These are phyloP conservation scores for Dryobotodes eremita DNA, from an alignment of 2,888 invertebrate genomes.

Conservation along the genomic window DNA sequence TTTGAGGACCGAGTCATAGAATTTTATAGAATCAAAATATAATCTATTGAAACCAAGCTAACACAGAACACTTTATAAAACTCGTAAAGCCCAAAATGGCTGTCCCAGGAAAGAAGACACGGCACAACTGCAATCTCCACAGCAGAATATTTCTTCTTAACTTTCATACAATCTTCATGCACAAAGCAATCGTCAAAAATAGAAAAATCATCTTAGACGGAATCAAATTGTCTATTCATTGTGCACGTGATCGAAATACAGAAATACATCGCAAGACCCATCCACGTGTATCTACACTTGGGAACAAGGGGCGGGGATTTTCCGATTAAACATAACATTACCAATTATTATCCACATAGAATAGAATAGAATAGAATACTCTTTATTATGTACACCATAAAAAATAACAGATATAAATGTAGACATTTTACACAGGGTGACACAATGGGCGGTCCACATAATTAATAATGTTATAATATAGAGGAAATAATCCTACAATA, in stretches of 20 bases:
- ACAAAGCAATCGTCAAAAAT: neutral
- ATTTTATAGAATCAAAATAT: neutral
- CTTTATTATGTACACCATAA: too few species aligned
- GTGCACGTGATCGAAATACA: slow-evolving; percentile 10
- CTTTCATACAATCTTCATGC: neutral
- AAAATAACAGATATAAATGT: too few species aligned
- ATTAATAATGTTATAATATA: neutral
- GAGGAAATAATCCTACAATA: too few species aligned
- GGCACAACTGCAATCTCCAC: neutral
- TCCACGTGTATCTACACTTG: slow-evolving; percentile 38
- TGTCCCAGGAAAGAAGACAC: neutral
- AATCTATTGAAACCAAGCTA: neutral
- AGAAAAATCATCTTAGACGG: neutral
- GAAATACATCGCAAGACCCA: slow-evolving; percentile 14
- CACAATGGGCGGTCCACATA: too few species aligned
- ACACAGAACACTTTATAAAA: neutral
- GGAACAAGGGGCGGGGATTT: neutral
- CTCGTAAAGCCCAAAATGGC: neutral
- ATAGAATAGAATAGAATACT: too few species aligned
- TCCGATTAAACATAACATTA: neutral
- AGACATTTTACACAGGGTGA: too few species aligned
- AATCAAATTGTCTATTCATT: slow-evolving; percentile 12
- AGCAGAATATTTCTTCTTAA: neutral
- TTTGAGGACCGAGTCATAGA: neutral
- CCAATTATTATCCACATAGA: neutral